phyloP scores from a whole-genome alignment of 2,113 vertebrate genomes.

The Pelusios castaneus region DNA sequence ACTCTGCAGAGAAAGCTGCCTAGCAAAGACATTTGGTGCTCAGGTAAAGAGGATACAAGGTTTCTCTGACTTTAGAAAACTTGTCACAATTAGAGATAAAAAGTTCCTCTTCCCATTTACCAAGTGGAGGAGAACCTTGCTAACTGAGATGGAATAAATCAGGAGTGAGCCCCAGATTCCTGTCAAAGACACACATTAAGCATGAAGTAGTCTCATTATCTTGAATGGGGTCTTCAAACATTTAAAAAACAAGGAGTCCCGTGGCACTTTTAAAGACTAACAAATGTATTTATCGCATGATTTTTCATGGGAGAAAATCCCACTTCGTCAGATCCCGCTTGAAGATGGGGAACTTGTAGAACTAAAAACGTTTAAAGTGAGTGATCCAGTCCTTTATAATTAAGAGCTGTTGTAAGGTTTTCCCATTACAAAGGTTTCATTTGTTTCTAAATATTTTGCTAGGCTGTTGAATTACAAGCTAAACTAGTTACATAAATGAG shows the following conservation, averaged over 20 bases:
- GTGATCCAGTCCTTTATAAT: background rate
- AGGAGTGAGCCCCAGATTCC: too few species aligned
- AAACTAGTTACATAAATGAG: background rate
- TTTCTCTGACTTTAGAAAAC: background rate
- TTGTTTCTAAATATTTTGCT: background rate
- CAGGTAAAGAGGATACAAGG: background rate
- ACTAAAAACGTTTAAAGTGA: background rate
- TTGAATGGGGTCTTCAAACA: background rate
- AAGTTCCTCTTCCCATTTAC: background rate
- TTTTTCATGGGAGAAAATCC: too few species aligned
- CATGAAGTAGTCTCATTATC: background rate
- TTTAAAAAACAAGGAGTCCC: too few species aligned
- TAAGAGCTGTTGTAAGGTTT: accelerated
- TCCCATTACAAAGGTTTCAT: accelerated
- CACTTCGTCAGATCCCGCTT: too few species aligned
- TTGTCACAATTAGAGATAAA: background rate
- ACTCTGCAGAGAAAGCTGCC: background rate
- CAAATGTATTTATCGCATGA: too few species aligned
- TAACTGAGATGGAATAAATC: too few species aligned
- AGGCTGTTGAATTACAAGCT: background rate
- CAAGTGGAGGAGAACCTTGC: background rate
- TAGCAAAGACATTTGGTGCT: background rate
- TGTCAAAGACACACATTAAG: background rate
- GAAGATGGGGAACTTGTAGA: too few species aligned
- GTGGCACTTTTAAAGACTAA: too few species aligned